These are phyloP conservation scores for Portunus trituberculatus DNA, from an alignment of 1,140 invertebrate species.

Conservation along the genomic window DNA sequence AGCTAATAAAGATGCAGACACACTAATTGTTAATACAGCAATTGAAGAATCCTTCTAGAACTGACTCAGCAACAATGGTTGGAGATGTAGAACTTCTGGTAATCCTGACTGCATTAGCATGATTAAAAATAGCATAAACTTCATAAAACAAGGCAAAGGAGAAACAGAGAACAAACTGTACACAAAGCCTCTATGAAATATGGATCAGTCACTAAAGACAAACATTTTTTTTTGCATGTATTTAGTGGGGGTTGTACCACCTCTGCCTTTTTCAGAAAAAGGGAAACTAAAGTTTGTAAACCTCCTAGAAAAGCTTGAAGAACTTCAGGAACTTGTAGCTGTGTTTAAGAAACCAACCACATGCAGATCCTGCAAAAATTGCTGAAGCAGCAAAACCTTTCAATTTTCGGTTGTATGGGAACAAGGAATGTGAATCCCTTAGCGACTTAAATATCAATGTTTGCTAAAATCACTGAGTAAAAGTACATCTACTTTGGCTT, in stretches of 20 bases:
- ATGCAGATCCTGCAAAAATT: too few species aligned
- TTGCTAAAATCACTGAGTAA: background rate
- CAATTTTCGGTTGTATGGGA: too few species aligned
- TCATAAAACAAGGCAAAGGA: slow-evolving; percentile 13
- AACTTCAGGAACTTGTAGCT: background rate
- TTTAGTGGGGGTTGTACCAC: background rate
- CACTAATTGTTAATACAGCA: slow-evolving; percentile 45
- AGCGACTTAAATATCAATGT: background rate
- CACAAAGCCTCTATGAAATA: background rate
- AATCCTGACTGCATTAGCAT: too few species aligned
- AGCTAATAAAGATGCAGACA: slow-evolving; percentile 56
- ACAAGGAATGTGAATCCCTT: too few species aligned
- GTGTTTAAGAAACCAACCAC: slow-evolving; percentile 23
- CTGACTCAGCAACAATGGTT: slow-evolving; percentile 28
- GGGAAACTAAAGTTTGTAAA: too few species aligned
- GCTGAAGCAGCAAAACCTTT: too few species aligned
- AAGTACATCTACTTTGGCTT: background rate
- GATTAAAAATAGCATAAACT: slow-evolving; percentile 6
- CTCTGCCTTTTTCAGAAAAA: background rate
- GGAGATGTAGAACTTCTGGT: slow-evolving; percentile 6
- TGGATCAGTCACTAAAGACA: slow-evolving; percentile 17
- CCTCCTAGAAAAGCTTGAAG: background rate
- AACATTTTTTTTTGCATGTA: background rate
- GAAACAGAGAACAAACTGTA: background rate
- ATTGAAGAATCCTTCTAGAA: slow-evolving; percentile 41